Evolutionary conservation across 2,797 vertebrate genomes (phyloP).

Genomic region (Alauda arvensis): DNA sequence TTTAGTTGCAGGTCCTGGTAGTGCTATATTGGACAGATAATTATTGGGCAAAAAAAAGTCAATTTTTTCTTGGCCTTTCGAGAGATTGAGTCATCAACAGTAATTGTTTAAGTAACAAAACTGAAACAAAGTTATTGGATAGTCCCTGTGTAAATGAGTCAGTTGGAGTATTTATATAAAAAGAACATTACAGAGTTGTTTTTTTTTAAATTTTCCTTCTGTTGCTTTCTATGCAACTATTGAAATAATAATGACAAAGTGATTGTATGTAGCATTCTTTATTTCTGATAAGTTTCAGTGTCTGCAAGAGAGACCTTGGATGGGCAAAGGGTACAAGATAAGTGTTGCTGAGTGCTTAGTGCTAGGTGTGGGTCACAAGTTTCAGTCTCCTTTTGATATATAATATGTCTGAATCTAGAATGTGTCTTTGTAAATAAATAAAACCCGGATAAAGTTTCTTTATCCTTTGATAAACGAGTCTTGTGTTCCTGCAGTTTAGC

Average conservation of each 20-base stretch:
- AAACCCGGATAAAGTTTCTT: constrained; percentile 15
- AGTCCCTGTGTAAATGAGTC: not conserved
- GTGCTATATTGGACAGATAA: not conserved
- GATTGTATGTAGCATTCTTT: not conserved
- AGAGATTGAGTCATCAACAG: not conserved
- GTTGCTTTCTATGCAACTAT: not conserved
- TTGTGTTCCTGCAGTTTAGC: not conserved
- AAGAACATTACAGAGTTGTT: not conserved
- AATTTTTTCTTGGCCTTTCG: not conserved
- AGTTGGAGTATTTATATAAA: not conserved
- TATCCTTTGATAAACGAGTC: not conserved
- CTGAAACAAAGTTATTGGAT: not conserved
- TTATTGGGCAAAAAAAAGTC: not conserved
- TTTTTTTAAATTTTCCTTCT: not conserved
- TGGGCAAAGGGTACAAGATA: not conserved
- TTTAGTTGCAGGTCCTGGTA: not conserved
- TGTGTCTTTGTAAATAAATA: constrained; percentile 15
- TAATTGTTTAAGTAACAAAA: not conserved
- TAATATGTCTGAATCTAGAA: not conserved
- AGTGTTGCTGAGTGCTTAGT: not conserved
- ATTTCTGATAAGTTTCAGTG: not conserved
- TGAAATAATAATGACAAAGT: not conserved
- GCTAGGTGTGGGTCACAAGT: not conserved
- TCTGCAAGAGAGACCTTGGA: not conserved
- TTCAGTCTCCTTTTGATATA: constrained; percentile 23